Conservation (phyloP, 1,140 invertebrate species). For the Lepidurus apus region DNA sequence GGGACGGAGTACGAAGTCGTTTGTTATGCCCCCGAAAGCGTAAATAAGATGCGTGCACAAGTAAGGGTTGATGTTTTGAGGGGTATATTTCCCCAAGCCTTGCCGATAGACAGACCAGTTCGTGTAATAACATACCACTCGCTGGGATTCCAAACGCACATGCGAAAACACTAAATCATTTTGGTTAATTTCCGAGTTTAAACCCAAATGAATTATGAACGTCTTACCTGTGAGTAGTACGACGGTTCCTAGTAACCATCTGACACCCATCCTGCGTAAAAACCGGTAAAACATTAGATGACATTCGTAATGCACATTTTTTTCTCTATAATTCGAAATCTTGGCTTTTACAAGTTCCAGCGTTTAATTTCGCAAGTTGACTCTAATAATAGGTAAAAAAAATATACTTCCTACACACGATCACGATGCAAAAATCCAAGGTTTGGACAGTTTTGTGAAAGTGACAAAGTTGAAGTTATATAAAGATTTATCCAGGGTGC, state of each 20-base stretch:
- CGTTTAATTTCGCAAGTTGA: too few species aligned
- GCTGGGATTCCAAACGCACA: conserved; percentile 21
- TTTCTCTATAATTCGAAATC: not conserved
- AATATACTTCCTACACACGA: too few species aligned
- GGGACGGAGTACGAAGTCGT: conserved; percentile 80
- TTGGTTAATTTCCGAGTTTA: not conserved
- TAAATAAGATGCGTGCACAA: conserved; percentile 92
- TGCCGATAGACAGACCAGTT: conserved; percentile 79
- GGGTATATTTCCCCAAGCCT: conserved; percentile 70
- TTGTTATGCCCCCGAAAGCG: conserved; percentile 86
- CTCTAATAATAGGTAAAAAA: too few species aligned
- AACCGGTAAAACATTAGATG: not conserved
- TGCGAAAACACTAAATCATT: not conserved
- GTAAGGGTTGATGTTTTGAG: conserved; percentile 92
- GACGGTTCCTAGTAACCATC: not conserved
- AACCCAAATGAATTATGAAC: not conserved
- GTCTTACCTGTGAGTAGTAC: not conserved
- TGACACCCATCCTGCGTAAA: not conserved
- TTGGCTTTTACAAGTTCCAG: too few species aligned
- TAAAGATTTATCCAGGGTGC: too few species aligned
- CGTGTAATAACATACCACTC: conserved; percentile 85
- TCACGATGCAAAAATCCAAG: too few species aligned
- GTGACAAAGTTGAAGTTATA: too few species aligned
- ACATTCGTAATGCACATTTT: not conserved
- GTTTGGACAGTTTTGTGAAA: too few species aligned